A percentile compares a stretch with the other conserved stretches of the same genome.
phyloP scores from a whole-genome alignment of 2,888 invertebrate genomes.

The Hylaea fasciaria region DNA sequence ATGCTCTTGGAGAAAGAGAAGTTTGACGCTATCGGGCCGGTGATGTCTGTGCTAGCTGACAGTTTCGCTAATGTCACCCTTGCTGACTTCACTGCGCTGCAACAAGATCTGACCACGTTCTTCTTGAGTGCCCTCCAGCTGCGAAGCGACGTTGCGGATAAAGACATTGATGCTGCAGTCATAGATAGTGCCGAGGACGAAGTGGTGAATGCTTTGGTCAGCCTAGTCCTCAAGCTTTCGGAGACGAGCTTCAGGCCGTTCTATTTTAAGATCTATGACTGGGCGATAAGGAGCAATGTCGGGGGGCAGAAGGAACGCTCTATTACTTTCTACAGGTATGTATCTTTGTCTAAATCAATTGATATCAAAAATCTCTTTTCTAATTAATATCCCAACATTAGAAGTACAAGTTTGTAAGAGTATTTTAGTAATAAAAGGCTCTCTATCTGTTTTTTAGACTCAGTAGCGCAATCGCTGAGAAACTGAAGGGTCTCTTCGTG shows the following conservation, averaged over 20 bases:
- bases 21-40: conserved; percentile 86
- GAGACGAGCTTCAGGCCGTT: conserved; percentile 95
- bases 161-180: conserved; percentile 58
- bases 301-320: conserved; percentile 86
- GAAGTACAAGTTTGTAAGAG: too few species aligned
- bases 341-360: conserved; percentile 5
- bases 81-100: conserved; percentile 87
- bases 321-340: conserved; percentile 92
- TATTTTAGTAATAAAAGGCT: too few species aligned
- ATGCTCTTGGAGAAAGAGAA: conserved; percentile 85
- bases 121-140: conserved; percentile 90
- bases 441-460: conserved; percentile 78
- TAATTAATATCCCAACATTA: too few species aligned
- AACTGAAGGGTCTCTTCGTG: conserved; percentile 94
- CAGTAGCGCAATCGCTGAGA: conserved; percentile 91
- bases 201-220: conserved; percentile 91
- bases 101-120: conserved; percentile 89
- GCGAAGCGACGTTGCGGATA: conserved; percentile 81
- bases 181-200: conserved; percentile 88
- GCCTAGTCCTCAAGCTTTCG: conserved; percentile 93
- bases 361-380: too few species aligned
- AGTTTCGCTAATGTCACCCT: conserved; percentile 87
- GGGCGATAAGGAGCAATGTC: conserved; percentile 89
- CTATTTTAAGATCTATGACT: conserved; percentile 94
- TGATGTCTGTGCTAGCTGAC: conserved; percentile 91